Evolutionary conservation across 2,113 vertebrate species (phyloP).

Genomic region (Octodon degus): DNA sequence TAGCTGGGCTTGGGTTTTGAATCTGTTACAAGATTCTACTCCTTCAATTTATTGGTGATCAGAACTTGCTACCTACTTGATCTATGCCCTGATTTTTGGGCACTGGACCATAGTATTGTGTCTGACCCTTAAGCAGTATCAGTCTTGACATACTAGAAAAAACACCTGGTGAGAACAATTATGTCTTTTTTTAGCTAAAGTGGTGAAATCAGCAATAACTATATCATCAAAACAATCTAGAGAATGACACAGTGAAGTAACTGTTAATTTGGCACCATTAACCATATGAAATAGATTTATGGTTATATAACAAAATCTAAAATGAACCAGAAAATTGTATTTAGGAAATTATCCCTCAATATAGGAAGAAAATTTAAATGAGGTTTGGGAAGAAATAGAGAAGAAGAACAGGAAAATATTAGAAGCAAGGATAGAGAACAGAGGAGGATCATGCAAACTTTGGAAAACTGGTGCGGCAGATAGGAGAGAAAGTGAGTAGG

Average conservation of each 20-base stretch:
- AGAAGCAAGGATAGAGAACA: too few species aligned
- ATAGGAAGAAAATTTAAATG: not conserved
- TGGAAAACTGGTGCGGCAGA: too few species aligned
- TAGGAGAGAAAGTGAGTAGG: not conserved
- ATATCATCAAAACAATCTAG: too few species aligned
- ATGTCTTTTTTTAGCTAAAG: not conserved
- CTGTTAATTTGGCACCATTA: too few species aligned
- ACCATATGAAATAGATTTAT: too few species aligned
- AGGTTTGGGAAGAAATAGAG: not conserved
- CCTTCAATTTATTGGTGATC: not conserved
- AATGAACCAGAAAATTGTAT: not conserved
- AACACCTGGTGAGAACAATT: not conserved
- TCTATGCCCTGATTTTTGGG: not conserved
- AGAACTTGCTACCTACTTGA: not conserved
- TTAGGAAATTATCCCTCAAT: not conserved
- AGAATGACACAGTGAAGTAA: too few species aligned
- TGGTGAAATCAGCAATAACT: too few species aligned
- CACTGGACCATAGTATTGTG: not conserved
- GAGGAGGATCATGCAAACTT: too few species aligned
- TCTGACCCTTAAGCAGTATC: not conserved
- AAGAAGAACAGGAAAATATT: too few species aligned
- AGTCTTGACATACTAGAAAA: not conserved
- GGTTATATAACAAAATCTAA: not conserved
- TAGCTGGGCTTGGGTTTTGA: not conserved
- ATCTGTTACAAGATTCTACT: not conserved